A percentile compares a stretch with the other conserved stretches of the same genome.
These are phyloP conservation scores for Tauraco erythrolophus DNA, from an alignment of 2,113 vertebrate species.

Conservation along the genomic window DNA sequence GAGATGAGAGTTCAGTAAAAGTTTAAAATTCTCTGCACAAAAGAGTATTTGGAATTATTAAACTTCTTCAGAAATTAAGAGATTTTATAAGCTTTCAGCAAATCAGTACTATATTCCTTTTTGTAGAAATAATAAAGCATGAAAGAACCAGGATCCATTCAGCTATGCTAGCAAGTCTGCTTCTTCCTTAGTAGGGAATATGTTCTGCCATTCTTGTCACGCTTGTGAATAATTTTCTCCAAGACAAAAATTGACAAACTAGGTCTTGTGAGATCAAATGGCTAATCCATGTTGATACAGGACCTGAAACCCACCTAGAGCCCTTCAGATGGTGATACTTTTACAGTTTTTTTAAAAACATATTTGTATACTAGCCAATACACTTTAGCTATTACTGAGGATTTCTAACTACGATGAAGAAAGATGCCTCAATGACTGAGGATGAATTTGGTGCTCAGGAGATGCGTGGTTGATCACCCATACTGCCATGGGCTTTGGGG, in stretches of 20 bases:
- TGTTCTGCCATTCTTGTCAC: background rate
- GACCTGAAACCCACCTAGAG: background rate
- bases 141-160: background rate
- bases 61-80: background rate
- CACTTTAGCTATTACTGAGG: background rate
- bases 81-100: background rate
- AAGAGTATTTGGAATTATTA: background rate
- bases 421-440: background rate
- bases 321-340: background rate
- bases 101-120: background rate
- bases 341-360: background rate
- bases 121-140: background rate
- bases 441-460: background rate
- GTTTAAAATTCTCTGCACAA: background rate
- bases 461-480: background rate
- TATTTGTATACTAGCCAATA: background rate
- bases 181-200: background rate
- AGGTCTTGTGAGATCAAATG: background rate
- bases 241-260: background rate
- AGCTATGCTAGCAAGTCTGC: background rate
- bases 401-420: background rate
- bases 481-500: background rate
- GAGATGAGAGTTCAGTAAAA: background rate
- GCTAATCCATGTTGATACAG: fast-evolving
- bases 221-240: background rate